Evolutionary conservation across 2,797 vertebrate genomes (phyloP).

Genomic region (Malurus leucopterus): DNA sequence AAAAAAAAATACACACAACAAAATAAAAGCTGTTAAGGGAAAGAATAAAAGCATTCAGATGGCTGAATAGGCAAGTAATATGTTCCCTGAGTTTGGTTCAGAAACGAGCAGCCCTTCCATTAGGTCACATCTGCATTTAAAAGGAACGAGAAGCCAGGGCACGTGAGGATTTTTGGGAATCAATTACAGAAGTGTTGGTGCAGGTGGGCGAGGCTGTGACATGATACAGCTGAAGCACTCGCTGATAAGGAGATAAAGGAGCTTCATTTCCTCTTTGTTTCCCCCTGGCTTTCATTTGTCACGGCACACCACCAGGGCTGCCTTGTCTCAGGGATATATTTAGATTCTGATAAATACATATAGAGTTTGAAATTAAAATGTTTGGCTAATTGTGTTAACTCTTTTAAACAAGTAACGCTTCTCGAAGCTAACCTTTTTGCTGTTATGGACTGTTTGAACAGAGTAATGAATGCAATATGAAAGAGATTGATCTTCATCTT

Average conservation of each 20-base stretch:
- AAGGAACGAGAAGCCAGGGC: background rate
- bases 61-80: background rate
- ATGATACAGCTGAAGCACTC: background rate
- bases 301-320: background rate
- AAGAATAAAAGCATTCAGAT: slow-evolving; percentile 28
- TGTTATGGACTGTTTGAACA: background rate
- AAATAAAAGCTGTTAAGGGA: slow-evolving; percentile 38
- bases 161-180: background rate
- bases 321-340: background rate
- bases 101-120: slow-evolving; percentile 5
- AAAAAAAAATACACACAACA: slow-evolving; percentile 6
- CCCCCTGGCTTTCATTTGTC: background rate
- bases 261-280: background rate
- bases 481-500: background rate
- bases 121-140: slow-evolving; percentile 44
- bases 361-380: background rate
- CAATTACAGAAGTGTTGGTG: background rate
- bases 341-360: background rate
- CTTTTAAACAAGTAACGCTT: background rate
- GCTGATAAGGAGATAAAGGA: background rate
- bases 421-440: background rate
- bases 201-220: background rate
- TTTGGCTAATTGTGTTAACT: background rate
- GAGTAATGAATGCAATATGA: background rate
- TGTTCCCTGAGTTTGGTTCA: background rate